These are phyloP conservation scores for Pantala flavescens DNA, from an alignment of 1,140 invertebrate species.

Conservation along the genomic window DNA sequence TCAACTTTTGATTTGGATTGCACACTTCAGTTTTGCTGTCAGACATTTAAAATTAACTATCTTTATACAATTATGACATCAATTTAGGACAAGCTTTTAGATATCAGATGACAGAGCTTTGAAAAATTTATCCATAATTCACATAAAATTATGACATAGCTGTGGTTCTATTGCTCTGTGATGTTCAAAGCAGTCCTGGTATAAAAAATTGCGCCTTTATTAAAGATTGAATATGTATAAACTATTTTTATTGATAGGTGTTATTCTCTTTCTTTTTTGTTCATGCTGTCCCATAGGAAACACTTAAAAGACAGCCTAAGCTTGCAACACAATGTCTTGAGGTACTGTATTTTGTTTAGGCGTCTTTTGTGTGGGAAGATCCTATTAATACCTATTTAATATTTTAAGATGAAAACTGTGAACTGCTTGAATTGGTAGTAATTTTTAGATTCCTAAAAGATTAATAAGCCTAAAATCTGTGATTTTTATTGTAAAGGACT, in stretches of 20 bases:
- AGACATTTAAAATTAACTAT: too few species aligned
- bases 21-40: too few species aligned
- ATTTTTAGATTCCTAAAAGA: background rate
- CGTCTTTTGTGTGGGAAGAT: background rate
- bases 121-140: background rate
- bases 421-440: background rate
- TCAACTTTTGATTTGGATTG: too few species aligned
- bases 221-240: background rate
- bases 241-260: slow-evolving; percentile 18
- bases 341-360: slow-evolving; percentile 28
- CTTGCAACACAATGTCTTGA: slow-evolving; percentile 31
- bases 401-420: background rate
- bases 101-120: background rate
- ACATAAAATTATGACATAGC: background rate
- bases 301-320: slow-evolving; percentile 31
- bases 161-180: slow-evolving; percentile 4
- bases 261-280: slow-evolving; percentile 28
- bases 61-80: background rate
- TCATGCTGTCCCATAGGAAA: slow-evolving; percentile 29
- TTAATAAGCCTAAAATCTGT: too few species aligned
- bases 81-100: background rate
- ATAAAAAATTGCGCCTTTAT: background rate
- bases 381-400: background rate
- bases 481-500: too few species aligned
- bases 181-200: background rate